Base-by-base conservation (phyloP, 2,888 invertebrate genomes). In the Theodoxus fluviatilis region DNA sequence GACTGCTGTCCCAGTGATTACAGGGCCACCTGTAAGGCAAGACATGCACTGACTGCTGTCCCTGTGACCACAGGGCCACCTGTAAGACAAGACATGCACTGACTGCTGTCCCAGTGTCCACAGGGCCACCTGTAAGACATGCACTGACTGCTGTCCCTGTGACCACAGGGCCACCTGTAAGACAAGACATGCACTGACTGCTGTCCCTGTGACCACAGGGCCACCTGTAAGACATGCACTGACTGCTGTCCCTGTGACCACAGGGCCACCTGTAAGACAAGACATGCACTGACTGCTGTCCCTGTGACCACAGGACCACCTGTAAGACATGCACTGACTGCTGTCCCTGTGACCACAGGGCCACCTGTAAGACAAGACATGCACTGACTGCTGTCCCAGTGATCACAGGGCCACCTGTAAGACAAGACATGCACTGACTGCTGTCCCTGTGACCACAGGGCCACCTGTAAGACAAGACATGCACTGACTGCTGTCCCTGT, bases 1-100 rank as follows among this genome's bases (percentile, higher is more conserved):
- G n/a, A n/a, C 61, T 99, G 88, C 86, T 98, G 96, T 0, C 98
- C 98, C 68, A 99, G 91, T 0, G 96, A 94, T 93, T 97, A 96
- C 12, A 99, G 88, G 0, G 98, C 96, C 1, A 96, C 88, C 88
- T 88, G 68, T 0, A 59, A 71, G 18, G n/a, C n/a, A n/a, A n/a
- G n/a, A n/a, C n/a, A n/a, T n/a, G n/a, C n/a, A n/a, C n/a, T n/a
- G n/a, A n/a, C 61, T 99, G 88, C 86, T 98, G 96, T 0, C 98
- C 98, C 68, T 99, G 91, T 0, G 96, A 94, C 93, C 97, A 96
- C 12, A 99, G 88, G 0, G 98, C 96, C 1, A 96, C 88, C 88
- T 88, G 68, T 0, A 59, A 71, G 18, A n/a, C n/a, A n/a, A n/a
- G n/a, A n/a, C n/a, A n/a, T n/a, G n/a, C n/a, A n/a, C n/a, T n/a